Percentiles rank a stretch among this genome's conserved stretches.
Evolutionary conservation across 1,140 invertebrate species (phyloP).

Genomic region (Hypsibius dujardini): DNA sequence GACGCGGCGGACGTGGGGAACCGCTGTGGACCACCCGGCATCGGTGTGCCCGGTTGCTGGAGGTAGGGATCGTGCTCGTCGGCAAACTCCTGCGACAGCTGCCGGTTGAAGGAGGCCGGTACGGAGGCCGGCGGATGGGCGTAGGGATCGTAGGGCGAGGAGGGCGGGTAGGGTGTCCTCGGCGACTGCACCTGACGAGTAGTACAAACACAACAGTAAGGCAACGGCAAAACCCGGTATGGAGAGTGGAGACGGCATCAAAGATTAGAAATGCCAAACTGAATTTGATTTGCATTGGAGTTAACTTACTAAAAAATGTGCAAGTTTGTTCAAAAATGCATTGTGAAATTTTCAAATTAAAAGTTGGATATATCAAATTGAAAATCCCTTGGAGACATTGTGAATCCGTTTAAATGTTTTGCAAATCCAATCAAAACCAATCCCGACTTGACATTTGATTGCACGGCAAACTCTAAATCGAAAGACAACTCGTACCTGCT

Average conservation of each 20-base stretch:
- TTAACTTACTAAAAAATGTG: too few species aligned
- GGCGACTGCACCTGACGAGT: slow-evolving; percentile 22
- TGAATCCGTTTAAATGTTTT: background rate
- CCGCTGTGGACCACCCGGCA: slow-evolving; percentile 14
- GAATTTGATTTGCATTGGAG: too few species aligned
- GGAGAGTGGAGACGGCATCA: too few species aligned
- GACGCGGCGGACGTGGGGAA: background rate
- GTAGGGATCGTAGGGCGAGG: slow-evolving; percentile 24
- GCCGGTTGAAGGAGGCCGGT: background rate
- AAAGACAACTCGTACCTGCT: slow-evolving; percentile 37
- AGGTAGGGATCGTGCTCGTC: slow-evolving; percentile 25
- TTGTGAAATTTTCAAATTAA: too few species aligned
- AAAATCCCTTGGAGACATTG: background rate
- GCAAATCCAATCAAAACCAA: background rate
- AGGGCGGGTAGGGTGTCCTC: slow-evolving; percentile 22
- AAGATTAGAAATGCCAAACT: too few species aligned
- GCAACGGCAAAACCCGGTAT: too few species aligned
- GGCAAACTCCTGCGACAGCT: background rate
- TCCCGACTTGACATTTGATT: slow-evolving; percentile 63
- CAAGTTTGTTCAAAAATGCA: too few species aligned
- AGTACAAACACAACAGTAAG: too few species aligned
- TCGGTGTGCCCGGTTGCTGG: slow-evolving; percentile 24
- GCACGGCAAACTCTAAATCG: background rate
- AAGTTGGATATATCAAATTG: too few species aligned
- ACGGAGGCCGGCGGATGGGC: slow-evolving; percentile 22